Evolutionary conservation across 1,140 invertebrate genomes (phyloP), one percentile per base, ranked within the genome.

Genomic region (Bombus superbus): DNA sequence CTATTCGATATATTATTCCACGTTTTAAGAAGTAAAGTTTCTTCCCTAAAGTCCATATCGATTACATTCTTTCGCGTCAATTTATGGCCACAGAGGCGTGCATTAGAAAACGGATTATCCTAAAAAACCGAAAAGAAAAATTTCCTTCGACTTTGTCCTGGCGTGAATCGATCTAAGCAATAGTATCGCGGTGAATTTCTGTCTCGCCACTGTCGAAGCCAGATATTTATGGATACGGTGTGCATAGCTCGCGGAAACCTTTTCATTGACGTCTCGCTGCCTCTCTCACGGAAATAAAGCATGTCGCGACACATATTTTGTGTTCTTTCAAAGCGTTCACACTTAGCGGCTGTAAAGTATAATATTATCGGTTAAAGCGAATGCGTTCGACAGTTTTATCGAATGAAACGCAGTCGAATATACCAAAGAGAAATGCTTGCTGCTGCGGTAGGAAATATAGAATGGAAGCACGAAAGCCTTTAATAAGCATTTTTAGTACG

Each of bases 211-310:
- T 66, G 81, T 82, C 81, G 57, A 82, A 64, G 57, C 32, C 71
- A 74, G 71, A 75, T 82, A 82, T 82, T 82, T 82, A 82, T 82
- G 81, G 81, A 82, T 82, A 64, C 32, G 25, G 69, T 42, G 80
- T 38, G 80, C 71, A 64, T 38, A 64, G 40, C 80, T 74, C 80
- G 42, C 71, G 57, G 57, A 64, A 75, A 75, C 81, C 81, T 64
- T 82, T 64, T 42, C 71, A 75, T 75, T 66, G 71, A 62, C 81
- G 81, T 75, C 47, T 42, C 57, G 15, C 71, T 47, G 8, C 42
- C 71, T 64, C 44, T 75, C 38, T 38, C 71, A 5, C 32, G 22
- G 57, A 59, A 75, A 75, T 82, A 82, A 82, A 82, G 57, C 81
- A 47, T 82, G 81, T 64, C 71, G 71, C 81, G 81, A 64, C 81